These are phyloP conservation scores for Cricetomys ansorgei DNA, from an alignment of 2,113 vertebrate species.

Conservation along the genomic window DNA sequence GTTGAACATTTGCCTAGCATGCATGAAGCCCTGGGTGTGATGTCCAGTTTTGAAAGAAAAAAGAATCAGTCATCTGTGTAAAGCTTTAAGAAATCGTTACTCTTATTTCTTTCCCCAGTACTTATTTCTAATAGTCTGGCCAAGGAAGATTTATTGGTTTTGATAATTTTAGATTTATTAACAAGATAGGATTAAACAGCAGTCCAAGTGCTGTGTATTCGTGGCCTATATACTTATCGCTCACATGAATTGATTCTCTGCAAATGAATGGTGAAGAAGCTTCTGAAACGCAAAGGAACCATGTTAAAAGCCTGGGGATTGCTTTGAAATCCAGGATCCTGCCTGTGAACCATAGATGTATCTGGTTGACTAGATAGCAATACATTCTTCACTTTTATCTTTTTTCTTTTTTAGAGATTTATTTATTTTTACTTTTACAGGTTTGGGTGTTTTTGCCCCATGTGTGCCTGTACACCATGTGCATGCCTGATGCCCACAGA, in stretches of 20 bases:
- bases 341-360: not conserved
- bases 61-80: constrained; percentile 1
- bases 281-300: too few species aligned
- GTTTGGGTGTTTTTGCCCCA: not conserved
- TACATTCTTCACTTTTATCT: constrained; percentile 38
- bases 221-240: not conserved
- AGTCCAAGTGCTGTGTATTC: not conserved
- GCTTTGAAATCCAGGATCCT: not conserved
- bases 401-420: not conserved
- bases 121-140: constrained; percentile 43
- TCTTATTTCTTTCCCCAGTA: constrained; percentile 26
- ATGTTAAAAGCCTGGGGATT: too few species aligned
- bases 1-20: not conserved
- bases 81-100: constrained; percentile 47
- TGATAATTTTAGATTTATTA: constrained; percentile 36
- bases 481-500: not conserved
- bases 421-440: not conserved
- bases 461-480: not conserved
- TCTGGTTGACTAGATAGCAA: not conserved
- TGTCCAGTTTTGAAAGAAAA: not conserved
- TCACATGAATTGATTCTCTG: not conserved
- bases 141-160: not conserved
- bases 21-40: not conserved
- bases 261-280: not conserved
- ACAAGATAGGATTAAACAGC: constrained; percentile 17